Percentiles rank a stretch among this genome's conserved stretches.
These are phyloP conservation scores for Centropus unirufus DNA, from an alignment of 2,113 vertebrate species.

Conservation along the genomic window DNA sequence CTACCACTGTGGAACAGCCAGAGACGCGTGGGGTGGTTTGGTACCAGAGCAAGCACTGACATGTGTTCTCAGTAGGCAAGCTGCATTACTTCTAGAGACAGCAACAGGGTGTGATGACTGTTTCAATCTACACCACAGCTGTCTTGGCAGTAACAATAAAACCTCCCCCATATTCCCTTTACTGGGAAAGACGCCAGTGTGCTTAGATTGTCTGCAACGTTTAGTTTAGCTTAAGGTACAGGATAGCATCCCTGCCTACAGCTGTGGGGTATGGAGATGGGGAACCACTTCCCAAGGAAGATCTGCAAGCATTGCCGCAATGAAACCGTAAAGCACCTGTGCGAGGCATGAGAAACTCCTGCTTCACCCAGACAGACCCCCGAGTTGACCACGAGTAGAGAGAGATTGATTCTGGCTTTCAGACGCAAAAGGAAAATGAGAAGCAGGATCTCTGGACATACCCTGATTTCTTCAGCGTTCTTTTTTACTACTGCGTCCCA, in stretches of 20 bases:
- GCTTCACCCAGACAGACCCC: conserved; percentile 38
- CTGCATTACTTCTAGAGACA: conserved; percentile 58
- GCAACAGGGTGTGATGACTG: conserved; percentile 26
- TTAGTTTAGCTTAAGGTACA: conserved; percentile 71
- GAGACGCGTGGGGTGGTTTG: neutral
- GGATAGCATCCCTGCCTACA: conserved; percentile 31
- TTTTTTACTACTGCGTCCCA: neutral
- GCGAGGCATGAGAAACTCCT: conserved; percentile 43
- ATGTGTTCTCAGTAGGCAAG: conserved; percentile 44
- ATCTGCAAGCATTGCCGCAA: conserved; percentile 63
- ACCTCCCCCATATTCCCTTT: conserved; percentile 41
- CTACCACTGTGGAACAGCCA: neutral
- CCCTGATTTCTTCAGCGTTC: neutral
- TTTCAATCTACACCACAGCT: conserved; percentile 49
- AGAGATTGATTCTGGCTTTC: neutral
- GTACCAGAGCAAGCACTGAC: conserved; percentile 11
- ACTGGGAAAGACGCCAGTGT: conserved; percentile 23
- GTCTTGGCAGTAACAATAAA: conserved; percentile 47
- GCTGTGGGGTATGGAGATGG: conserved; percentile 49
- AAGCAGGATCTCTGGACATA: neutral
- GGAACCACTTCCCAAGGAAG: conserved; percentile 53
- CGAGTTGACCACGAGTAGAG: conserved; percentile 43
- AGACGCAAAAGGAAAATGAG: neutral
- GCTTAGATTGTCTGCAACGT: conserved; percentile 38
- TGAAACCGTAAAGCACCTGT: conserved; percentile 66